A percentile compares a stretch with the other conserved stretches of the same genome.
phyloP scores from a whole-genome alignment of 1,140 invertebrate species.

The Drosophila fuyamai region DNA sequence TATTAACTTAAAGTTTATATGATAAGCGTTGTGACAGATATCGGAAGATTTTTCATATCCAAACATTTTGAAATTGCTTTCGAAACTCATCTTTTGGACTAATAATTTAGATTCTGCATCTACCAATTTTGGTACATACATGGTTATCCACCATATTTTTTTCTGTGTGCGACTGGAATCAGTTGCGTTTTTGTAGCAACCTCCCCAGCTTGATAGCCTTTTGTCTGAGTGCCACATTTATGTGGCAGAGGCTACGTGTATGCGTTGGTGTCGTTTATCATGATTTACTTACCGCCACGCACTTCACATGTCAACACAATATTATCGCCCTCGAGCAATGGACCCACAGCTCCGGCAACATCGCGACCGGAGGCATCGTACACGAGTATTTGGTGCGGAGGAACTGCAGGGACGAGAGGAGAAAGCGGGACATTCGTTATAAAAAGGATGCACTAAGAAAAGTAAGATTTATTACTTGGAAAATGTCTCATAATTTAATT shows the following conservation, averaged over 20 bases:
- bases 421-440: constrained; percentile 14
- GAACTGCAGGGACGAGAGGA: constrained; percentile 87
- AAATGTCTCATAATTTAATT: too few relatives aligned
- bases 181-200: constrained; percentile 66
- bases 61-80: too few relatives aligned
- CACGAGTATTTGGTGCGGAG: constrained; percentile 92
- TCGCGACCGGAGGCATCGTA: constrained; percentile 92
- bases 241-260: constrained; percentile 60
- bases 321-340: constrained; percentile 92
- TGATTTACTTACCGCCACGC: constrained; percentile 91
- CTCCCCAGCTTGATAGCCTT: constrained; percentile 74
- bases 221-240: constrained; percentile 81
- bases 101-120: too few relatives aligned
- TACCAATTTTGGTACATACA: neutral
- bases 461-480: neutral
- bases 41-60: too few relatives aligned
- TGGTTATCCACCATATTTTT: too few relatives aligned
- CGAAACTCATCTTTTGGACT: too few relatives aligned
- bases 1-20: too few relatives aligned
- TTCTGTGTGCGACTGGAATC: constrained; percentile 4
- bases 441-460: constrained; percentile 20
- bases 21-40: too few relatives aligned
- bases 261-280: constrained; percentile 79
- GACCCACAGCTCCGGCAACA: constrained; percentile 91
- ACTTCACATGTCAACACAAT: constrained; percentile 94